Conservation (phyloP, 2,888 invertebrate species). For the Tipula vernalis region DNA sequence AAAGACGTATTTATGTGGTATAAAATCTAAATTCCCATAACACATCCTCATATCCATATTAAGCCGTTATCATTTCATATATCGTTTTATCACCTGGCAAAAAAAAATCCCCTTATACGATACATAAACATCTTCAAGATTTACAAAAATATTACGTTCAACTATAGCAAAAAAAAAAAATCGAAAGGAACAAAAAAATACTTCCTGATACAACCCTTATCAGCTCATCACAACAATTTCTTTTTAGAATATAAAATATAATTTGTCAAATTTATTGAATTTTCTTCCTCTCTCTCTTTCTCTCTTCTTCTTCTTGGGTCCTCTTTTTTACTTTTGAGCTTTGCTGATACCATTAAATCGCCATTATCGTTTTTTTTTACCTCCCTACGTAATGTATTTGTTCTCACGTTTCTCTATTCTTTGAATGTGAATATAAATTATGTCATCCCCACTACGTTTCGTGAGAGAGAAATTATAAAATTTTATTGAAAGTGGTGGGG, state of each 20-base stretch:
- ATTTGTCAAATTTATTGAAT: slow-evolving; percentile 4
- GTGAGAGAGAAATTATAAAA: not conserved
- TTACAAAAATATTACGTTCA: not conserved
- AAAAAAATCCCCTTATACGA: not conserved
- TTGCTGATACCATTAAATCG: not conserved
- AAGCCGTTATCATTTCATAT: not conserved
- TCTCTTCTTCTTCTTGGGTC: not conserved
- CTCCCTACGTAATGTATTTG: not conserved
- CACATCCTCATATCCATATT: not conserved
- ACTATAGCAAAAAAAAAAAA: not conserved
- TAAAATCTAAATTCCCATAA: not conserved
- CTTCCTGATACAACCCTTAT: not conserved
- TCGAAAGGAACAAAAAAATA: not conserved
- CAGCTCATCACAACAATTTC: not conserved
- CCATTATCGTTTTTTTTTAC: not conserved
- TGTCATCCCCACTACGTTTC: not conserved
- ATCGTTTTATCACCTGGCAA: not conserved
- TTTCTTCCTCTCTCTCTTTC: not conserved
- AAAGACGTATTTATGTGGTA: not conserved
- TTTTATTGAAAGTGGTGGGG: not conserved
- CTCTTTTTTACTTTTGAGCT: not conserved
- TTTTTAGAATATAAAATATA: not conserved
- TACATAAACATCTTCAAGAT: not conserved
- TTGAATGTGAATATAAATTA: not conserved
- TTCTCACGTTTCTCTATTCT: not conserved